phyloP scores from a whole-genome alignment of 2,797 vertebrate genomes.

The Luscinia megarhynchos region DNA sequence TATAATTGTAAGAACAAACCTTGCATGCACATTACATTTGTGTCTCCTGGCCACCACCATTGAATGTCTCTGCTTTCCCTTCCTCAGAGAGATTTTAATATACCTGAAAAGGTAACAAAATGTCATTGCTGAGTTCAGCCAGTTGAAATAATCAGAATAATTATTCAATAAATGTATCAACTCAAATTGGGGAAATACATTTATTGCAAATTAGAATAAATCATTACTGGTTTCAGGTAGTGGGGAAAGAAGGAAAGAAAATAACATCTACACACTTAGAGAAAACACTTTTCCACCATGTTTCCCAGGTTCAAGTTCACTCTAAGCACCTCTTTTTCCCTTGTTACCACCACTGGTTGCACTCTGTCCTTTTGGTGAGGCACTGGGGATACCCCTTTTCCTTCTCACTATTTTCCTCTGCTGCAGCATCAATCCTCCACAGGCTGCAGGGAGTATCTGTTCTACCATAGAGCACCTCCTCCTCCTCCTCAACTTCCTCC shows the following conservation, averaged over 20 bases:
- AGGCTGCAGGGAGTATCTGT: neutral
- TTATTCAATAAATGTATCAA: neutral
- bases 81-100: conserved; percentile 28
- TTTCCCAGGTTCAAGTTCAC: neutral
- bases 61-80: neutral
- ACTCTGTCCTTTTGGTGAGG: neutral
- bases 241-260: neutral
- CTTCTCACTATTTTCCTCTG: neutral
- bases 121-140: neutral
- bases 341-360: neutral
- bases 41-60: neutral
- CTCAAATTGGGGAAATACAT: neutral
- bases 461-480: neutral
- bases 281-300: neutral
- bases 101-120: conserved; percentile 47
- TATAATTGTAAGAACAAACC: neutral
- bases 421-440: neutral
- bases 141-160: neutral
- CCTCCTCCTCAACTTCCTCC: neutral
- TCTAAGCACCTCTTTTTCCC: neutral
- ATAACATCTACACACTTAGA: neutral
- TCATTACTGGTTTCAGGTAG: neutral
- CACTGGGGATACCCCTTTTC: neutral
- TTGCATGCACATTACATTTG: neutral
- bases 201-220: neutral